Conservation (phyloP, 2,888 invertebrate genomes). For the Chymomyza procnemis region DNA sequence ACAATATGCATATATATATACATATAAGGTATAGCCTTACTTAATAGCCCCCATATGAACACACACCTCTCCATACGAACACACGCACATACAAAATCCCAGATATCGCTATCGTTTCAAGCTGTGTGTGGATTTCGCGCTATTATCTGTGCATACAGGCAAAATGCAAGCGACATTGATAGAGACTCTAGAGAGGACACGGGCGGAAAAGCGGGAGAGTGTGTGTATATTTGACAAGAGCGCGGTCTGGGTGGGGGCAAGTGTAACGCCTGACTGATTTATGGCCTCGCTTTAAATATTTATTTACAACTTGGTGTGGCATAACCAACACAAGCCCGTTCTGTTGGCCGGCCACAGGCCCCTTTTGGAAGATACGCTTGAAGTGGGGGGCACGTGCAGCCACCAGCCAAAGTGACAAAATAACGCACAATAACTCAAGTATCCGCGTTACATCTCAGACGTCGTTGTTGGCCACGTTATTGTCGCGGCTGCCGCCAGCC, state of each 20-base stretch:
- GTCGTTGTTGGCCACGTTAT: conserved; percentile 1
- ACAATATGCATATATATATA: background rate
- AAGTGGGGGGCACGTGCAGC: background rate
- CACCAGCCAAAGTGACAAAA: conserved; percentile 45
- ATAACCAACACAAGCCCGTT: conserved; percentile 1
- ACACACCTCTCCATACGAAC: background rate
- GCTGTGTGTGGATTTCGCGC: conserved; percentile 1
- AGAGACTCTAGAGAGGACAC: background rate
- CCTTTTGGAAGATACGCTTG: background rate
- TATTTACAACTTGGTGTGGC: conserved; percentile 44
- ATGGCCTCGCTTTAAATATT: conserved; percentile 54
- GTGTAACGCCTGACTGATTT: conserved; percentile 55
- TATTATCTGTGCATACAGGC: conserved; percentile 15
- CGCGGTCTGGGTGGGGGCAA: background rate
- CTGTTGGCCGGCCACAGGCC: background rate
- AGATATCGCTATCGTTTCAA: background rate
- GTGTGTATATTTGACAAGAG: background rate
- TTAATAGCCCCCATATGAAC: conserved; percentile 38
- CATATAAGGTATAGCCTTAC: conserved; percentile 16
- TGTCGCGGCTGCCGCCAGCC: background rate
- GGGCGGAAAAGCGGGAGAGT: background rate
- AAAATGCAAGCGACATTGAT: background rate
- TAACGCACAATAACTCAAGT: conserved; percentile 69
- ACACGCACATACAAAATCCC: background rate
- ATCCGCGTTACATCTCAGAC: background rate